A percentile compares a stretch with the other conserved stretches of the same genome.
Evolutionary conservation across 2,888 invertebrate genomes (phyloP).

Genomic region (Prosopocoilus inquinatus): DNA sequence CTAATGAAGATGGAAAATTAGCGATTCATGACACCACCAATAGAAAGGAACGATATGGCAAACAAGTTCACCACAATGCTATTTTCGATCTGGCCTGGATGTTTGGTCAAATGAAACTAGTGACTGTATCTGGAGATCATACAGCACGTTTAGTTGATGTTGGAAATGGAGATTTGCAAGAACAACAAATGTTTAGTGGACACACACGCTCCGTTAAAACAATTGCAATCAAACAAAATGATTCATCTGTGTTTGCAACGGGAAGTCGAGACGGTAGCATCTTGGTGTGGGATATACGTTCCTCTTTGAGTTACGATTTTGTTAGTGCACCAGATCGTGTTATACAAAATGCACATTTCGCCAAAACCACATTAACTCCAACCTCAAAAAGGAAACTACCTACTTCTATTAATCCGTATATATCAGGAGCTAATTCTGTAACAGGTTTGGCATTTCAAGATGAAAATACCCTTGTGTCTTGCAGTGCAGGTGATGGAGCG

Average conservation of each 20-base stretch:
- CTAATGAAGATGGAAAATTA: slow-evolving; percentile 82
- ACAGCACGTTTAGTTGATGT: slow-evolving; percentile 79
- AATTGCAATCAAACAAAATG: slow-evolving; percentile 69
- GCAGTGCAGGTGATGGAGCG: slow-evolving; percentile 82
- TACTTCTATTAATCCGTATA: slow-evolving; percentile 28
- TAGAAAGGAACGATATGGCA: slow-evolving; percentile 39
- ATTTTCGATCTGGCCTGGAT: slow-evolving; percentile 90
- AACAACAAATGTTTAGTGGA: slow-evolving; percentile 65
- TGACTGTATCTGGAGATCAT: slow-evolving; percentile 86
- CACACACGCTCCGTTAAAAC: slow-evolving; percentile 83
- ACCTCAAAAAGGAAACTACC: slow-evolving; percentile 47
- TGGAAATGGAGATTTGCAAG: slow-evolving; percentile 44
- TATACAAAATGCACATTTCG: slow-evolving; percentile 66
- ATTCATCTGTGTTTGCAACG: slow-evolving; percentile 77
- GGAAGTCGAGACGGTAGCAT: slow-evolving; percentile 87
- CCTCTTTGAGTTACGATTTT: slow-evolving; percentile 46
- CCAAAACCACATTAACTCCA: slow-evolving; percentile 55
- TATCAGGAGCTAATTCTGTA: slow-evolving; percentile 67
- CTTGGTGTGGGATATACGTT: slow-evolving; percentile 79
- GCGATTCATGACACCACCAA: slow-evolving; percentile 56
- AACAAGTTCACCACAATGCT: slow-evolving; percentile 79
- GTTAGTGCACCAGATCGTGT: slow-evolving; percentile 66
- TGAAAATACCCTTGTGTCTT: slow-evolving; percentile 73
- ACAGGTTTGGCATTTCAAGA: slow-evolving; percentile 84
- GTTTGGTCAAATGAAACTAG: slow-evolving; percentile 70